These are phyloP conservation scores for Leucophora obtusa DNA, from an alignment of 2,888 invertebrate species.

Conservation along the genomic window DNA sequence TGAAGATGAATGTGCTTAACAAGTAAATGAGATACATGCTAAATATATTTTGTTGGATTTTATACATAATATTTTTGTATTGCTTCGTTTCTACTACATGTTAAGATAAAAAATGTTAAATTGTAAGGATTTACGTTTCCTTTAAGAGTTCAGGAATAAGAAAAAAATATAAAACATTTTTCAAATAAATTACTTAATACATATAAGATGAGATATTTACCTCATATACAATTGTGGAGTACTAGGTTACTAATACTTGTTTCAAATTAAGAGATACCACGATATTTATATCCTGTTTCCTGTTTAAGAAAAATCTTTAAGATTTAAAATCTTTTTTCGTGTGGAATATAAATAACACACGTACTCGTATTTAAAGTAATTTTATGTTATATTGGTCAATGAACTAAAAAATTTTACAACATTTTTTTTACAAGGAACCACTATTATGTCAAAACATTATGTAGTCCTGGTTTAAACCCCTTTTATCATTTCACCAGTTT, in stretches of 20 bases:
- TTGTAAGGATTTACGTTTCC: slow-evolving; percentile 46
- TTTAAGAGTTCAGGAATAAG: slow-evolving; percentile 17
- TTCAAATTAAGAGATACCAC: neutral
- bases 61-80: no score
- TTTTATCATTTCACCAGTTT: neutral
- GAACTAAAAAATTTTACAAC: neutral
- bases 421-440: neutral
- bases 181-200: slow-evolving; percentile 21
- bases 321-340: neutral
- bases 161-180: neutral
- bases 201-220: slow-evolving; percentile 29
- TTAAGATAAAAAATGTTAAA: slow-evolving; percentile 57
- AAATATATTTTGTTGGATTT: slow-evolving; percentile 28
- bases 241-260: slow-evolving; percentile 40
- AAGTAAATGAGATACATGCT: slow-evolving; percentile 48
- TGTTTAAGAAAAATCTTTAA: neutral
- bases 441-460: no score
- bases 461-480: neutral
- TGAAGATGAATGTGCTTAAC: slow-evolving; percentile 60
- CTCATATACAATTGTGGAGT: slow-evolving; percentile 16
- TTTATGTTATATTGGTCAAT: slow-evolving; percentile 14
- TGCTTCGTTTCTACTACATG: neutral
- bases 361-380: neutral
- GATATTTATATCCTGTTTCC: slow-evolving; percentile 30
- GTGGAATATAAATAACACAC: neutral